These are phyloP conservation scores for Desoria tigrina DNA, from an alignment of 2,888 invertebrate genomes.

Conservation along the genomic window DNA sequence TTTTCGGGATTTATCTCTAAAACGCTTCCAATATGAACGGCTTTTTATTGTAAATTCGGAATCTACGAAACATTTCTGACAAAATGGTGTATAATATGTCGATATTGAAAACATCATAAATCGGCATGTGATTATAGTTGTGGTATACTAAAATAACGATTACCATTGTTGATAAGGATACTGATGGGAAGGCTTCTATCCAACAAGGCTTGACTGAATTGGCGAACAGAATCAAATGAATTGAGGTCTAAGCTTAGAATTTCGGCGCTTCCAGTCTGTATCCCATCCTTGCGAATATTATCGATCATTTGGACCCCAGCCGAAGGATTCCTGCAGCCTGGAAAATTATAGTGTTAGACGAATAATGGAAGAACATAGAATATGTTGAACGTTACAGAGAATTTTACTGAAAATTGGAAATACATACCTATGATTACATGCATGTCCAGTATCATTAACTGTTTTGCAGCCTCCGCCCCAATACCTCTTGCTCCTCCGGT, in stretches of 20 bases:
- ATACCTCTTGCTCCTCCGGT: constrained; percentile 87
- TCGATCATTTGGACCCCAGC: constrained; percentile 61
- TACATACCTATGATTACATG: constrained; percentile 48
- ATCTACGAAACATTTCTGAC: no score
- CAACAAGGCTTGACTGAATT: constrained; percentile 70
- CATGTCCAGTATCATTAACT: constrained; percentile 65
- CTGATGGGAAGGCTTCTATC: constrained; percentile 68
- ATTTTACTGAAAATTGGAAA: no score
- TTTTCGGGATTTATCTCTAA: background rate
- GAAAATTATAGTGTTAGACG: constrained; percentile 53
- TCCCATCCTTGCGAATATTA: constrained; percentile 60
- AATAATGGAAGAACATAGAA: background rate
- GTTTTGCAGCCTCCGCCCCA: constrained; percentile 73
- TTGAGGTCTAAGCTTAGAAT: constrained; percentile 74
- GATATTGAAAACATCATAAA: no score
- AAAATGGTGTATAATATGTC: no score
- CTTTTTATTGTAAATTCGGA: no score
- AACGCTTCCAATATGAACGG: no score
- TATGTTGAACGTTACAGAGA: no score
- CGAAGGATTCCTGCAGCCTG: constrained; percentile 72
- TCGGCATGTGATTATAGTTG: background rate
- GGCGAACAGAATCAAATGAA: constrained; percentile 72
- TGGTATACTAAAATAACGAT: background rate
- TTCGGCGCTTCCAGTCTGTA: constrained; percentile 65
- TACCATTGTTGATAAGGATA: constrained; percentile 78